Conservation (phyloP, 2,797 vertebrate species). For the Sorex maritimensis region DNA sequence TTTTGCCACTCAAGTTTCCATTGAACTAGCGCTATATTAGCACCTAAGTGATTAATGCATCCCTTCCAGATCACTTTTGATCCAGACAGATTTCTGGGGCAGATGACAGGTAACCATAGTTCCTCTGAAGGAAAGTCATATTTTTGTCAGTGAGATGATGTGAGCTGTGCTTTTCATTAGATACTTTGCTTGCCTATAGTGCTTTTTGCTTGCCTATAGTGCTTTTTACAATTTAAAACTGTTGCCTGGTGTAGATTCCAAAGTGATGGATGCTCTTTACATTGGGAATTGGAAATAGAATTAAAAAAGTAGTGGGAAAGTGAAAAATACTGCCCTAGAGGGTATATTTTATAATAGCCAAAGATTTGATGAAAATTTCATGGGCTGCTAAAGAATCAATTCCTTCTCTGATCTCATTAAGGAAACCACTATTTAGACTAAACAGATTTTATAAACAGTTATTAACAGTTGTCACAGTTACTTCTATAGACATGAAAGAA, state of each 20-base stretch:
- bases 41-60: conserved; percentile 29
- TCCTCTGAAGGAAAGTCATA: conserved; percentile 1
- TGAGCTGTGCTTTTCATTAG: conserved; percentile 5
- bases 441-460: not conserved
- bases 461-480: not conserved
- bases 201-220: not conserved
- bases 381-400: not conserved
- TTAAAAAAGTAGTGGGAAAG: conserved; percentile 10
- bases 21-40: not conserved
- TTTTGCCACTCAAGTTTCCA: conserved; percentile 31
- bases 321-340: not conserved
- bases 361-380: conserved; percentile 43
- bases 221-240: conserved; percentile 4
- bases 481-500: not conserved
- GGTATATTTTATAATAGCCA: not conserved
- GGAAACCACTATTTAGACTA: not conserved
- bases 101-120: conserved; percentile 71
- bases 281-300: conserved; percentile 40
- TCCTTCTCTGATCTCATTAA: conserved; percentile 1
- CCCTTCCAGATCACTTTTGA: conserved; percentile 64
- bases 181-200: not conserved
- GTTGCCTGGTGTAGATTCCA: not conserved
- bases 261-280: conserved; percentile 55
- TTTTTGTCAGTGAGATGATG: conserved; percentile 38
- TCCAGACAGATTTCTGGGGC: conserved; percentile 72